These are phyloP conservation scores for Tetraneura akinire DNA, from an alignment of 1,140 invertebrate species.

Conservation along the genomic window DNA sequence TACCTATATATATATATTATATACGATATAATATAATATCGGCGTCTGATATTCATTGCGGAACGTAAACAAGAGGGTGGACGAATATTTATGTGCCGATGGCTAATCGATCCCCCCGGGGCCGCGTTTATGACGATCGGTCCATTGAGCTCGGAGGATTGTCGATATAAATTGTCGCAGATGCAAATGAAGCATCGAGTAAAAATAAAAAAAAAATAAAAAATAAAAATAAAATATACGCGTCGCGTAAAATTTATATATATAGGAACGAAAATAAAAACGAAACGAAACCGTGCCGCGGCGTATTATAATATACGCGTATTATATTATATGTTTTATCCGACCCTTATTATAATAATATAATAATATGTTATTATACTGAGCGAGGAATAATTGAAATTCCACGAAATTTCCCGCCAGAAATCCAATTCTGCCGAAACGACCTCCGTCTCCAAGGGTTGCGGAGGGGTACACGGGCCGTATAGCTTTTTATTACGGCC, in stretches of 20 bases:
- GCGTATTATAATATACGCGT: no score
- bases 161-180: conserved; percentile 48
- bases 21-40: no score
- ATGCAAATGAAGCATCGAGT: conserved; percentile 39
- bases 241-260: no score
- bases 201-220: background rate
- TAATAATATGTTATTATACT: conserved; percentile 5
- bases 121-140: conserved; percentile 49
- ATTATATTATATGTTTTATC: conserved; percentile 23
- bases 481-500: conserved; percentile 6
- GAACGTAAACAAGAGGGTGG: conserved; percentile 9
- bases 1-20: no score
- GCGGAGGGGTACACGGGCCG: background rate
- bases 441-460: background rate
- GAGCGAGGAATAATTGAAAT: conserved; percentile 48
- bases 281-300: no score
- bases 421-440: conserved; percentile 37
- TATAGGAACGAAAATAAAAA: no score
- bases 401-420: conserved; percentile 40
- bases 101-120: conserved; percentile 47
- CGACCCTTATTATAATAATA: no score
- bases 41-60: background rate
- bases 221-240: conserved; percentile 29
- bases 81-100: conserved; percentile 47
- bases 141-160: conserved; percentile 40